These are phyloP conservation scores for Actias luna DNA, from an alignment of 2,888 invertebrate genomes.

Conservation along the genomic window DNA sequence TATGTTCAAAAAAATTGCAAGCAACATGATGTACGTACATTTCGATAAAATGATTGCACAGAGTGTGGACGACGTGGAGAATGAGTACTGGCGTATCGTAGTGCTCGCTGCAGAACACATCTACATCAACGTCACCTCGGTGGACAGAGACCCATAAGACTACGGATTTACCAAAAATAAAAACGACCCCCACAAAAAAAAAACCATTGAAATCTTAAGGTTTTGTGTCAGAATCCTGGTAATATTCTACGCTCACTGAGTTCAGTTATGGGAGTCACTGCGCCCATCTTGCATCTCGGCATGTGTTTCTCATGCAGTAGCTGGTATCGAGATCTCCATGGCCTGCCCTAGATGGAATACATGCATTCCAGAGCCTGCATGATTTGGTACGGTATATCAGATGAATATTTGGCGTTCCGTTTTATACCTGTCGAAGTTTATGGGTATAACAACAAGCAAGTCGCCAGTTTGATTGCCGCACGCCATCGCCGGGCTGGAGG, in stretches of 20 bases:
- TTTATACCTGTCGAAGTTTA: no score
- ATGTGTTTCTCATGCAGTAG: constrained; percentile 97
- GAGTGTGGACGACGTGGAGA: constrained; percentile 79
- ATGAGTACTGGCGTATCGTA: constrained; percentile 92
- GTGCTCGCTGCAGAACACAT: constrained; percentile 89
- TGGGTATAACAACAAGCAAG: no score
- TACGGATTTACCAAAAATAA: constrained; percentile 90
- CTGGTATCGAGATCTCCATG: constrained; percentile 97
- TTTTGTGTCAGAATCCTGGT: constrained; percentile 88
- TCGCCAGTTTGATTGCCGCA: no score
- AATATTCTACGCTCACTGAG: constrained; percentile 93
- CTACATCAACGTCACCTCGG: constrained; percentile 92
- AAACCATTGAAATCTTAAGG: no score
- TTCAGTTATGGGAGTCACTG: constrained; percentile 92
- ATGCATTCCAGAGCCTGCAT: constrained; percentile 93
- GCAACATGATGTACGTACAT: constrained; percentile 30
- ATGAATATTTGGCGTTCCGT: no score
- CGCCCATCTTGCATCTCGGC: constrained; percentile 94
- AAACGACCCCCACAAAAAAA: constrained; percentile 86
- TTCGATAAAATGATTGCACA: constrained; percentile 24
- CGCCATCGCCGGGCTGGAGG: no score
- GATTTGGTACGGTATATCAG: constrained; percentile 95
- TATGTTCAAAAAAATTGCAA: constrained; percentile 51
- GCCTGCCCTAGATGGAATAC: constrained; percentile 95
- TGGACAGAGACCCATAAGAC: constrained; percentile 92